Conservation (phyloP, 2,797 vertebrate species). For the Periophthalmus magnuspinnatus region DNA sequence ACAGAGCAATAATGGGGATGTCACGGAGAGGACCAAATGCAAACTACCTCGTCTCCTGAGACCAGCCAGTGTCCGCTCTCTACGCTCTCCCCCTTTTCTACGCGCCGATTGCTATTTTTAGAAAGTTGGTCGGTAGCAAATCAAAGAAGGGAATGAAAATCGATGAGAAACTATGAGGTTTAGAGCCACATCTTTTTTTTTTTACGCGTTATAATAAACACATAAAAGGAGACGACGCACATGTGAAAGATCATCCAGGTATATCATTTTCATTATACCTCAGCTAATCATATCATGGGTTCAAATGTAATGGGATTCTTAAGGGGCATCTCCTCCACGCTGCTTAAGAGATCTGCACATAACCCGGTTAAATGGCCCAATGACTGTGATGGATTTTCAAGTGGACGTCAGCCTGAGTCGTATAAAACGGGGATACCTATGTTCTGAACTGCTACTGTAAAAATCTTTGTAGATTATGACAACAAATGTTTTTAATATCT, state of each 20-base stretch:
- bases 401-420: not conserved
- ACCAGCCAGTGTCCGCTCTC: slow-evolving; percentile 43
- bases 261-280: slow-evolving; percentile 50
- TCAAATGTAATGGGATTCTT: slow-evolving; percentile 47
- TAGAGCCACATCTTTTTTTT: slow-evolving; percentile 47
- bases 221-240: slow-evolving; percentile 9
- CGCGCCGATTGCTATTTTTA: slow-evolving; percentile 71
- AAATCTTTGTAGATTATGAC: not conserved
- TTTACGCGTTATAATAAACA: slow-evolving; percentile 31
- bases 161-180: slow-evolving; percentile 61
- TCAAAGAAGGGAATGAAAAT: slow-evolving; percentile 73
- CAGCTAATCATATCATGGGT: slow-evolving; percentile 60
- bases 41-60: slow-evolving; percentile 53
- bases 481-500: not conserved
- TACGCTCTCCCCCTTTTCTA: slow-evolving; percentile 7
- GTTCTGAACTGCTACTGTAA: not conserved
- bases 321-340: not conserved
- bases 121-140: slow-evolving; percentile 64
- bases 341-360: slow-evolving; percentile 39
- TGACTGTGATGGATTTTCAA: slow-evolving; percentile 25
- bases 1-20: slow-evolving; percentile 19
- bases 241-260: slow-evolving; percentile 34
- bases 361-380: slow-evolving; percentile 16
- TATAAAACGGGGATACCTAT: not conserved
- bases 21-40: slow-evolving; percentile 36